These are phyloP conservation scores for Pantala flavescens DNA, from an alignment of 1,140 invertebrate species.

Conservation along the genomic window DNA sequence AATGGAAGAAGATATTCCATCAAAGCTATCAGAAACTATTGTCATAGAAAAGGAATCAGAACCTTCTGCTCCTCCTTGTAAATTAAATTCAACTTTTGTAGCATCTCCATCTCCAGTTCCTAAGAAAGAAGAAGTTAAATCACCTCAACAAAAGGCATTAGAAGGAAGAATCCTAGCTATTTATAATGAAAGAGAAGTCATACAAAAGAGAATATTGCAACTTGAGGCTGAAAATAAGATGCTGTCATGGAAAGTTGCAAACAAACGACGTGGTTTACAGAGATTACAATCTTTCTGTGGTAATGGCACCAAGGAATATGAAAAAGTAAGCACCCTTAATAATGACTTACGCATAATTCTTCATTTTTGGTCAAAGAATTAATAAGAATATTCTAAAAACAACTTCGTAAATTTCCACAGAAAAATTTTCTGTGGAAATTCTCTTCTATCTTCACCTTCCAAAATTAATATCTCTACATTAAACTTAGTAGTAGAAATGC, in stretches of 20 bases:
- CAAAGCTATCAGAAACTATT: neutral
- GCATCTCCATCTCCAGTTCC: neutral
- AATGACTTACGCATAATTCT: too few species aligned
- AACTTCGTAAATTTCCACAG: too few species aligned
- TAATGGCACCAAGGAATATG: neutral
- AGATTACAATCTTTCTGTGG: neutral
- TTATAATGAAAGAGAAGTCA: neutral
- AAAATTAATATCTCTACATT: too few species aligned
- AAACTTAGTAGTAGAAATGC: too few species aligned
- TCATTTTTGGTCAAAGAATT: too few species aligned
- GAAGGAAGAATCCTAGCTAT: neutral
- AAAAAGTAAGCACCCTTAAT: too few species aligned
- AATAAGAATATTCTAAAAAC: too few species aligned
- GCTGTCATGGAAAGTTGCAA: neutral
- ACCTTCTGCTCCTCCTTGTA: neutral
- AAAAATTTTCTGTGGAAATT: too few species aligned
- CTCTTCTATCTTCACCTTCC: too few species aligned
- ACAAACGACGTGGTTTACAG: neutral
- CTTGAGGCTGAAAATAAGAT: neutral
- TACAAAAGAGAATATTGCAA: neutral
- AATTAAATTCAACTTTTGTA: neutral
- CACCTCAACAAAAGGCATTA: neutral
- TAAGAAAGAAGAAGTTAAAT: neutral
- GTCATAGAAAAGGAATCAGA: neutral
- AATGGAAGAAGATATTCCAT: neutral